These are phyloP conservation scores for Silurus meridionalis DNA, from an alignment of 2,113 vertebrate species.

Conservation along the genomic window DNA sequence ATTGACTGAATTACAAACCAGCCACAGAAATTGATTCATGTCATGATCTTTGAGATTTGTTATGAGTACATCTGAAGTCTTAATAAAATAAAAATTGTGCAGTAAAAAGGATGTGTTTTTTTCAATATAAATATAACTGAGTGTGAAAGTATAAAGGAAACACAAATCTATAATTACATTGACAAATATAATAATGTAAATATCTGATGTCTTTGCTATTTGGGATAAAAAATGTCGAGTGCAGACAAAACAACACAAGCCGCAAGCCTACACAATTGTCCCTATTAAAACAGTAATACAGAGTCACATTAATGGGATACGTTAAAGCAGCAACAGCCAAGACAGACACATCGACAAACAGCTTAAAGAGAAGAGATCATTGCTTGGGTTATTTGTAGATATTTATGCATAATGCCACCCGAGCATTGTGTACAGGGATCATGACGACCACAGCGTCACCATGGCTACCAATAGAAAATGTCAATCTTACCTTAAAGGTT, in stretches of 20 bases:
- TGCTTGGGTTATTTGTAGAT: conserved; percentile 21
- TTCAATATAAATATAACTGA: neutral
- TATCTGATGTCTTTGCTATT: neutral
- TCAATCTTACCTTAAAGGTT: conserved; percentile 14
- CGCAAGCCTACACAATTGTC: neutral
- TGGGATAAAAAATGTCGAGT: neutral
- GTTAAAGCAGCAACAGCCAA: neutral
- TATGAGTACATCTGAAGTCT: neutral
- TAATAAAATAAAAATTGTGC: neutral
- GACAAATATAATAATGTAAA: neutral
- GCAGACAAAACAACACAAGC: neutral
- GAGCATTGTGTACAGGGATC: conserved; percentile 3
- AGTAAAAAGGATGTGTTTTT: neutral
- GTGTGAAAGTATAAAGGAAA: neutral
- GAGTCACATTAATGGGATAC: neutral
- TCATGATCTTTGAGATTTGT: neutral
- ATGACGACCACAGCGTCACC: conserved; percentile 4
- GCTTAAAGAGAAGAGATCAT: conserved; percentile 27
- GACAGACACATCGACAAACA: conserved; percentile 14
- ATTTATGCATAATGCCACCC: neutral
- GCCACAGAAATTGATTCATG: neutral
- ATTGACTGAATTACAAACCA: neutral
- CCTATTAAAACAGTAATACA: conserved; percentile 8
- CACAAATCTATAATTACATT: neutral
- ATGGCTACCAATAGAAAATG: conserved; percentile 17